These are phyloP conservation scores for Synergus japonicus DNA, from an alignment of 2,888 invertebrate species.

Conservation along the genomic window DNA sequence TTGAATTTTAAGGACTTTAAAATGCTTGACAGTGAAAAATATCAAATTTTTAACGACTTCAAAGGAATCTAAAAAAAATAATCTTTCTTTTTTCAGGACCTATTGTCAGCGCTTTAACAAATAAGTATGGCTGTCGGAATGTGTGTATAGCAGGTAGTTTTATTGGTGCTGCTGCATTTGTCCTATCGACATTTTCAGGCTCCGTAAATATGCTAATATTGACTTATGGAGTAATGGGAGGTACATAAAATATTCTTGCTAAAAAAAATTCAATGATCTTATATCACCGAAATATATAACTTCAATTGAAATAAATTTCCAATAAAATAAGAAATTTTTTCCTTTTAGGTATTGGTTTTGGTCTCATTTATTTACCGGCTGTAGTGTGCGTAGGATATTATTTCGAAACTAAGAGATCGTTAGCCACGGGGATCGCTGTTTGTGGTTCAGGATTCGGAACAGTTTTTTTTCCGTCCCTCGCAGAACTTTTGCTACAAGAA, in stretches of 20 bases:
- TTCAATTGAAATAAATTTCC: not conserved
- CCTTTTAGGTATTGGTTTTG: constrained; percentile 92
- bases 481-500: constrained; percentile 86
- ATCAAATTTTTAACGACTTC: no score
- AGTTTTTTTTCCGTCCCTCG: constrained; percentile 95
- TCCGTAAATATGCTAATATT: constrained; percentile 94
- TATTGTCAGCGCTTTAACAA: constrained; percentile 95
- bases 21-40: no score
- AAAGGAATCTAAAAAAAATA: no score
- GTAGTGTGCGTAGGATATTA: constrained; percentile 98
- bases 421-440: constrained; percentile 96
- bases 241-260: constrained; percentile 77
- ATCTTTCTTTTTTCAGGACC: constrained; percentile 82
- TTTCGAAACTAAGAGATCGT: constrained; percentile 95
- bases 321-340: not conserved
- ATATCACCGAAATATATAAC: no score
- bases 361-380: constrained; percentile 96
- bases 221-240: constrained; percentile 95
- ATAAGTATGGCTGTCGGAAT: constrained; percentile 95
- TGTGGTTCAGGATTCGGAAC: constrained; percentile 98
- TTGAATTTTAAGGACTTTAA: no score
- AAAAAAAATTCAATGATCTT: not conserved
- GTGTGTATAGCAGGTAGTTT: constrained; percentile 96
- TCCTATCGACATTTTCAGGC: constrained; percentile 91
- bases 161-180: constrained; percentile 90